These are phyloP conservation scores for Petrolisthes manimaculis DNA, from an alignment of 2,888 invertebrate genomes.

Conservation along the genomic window DNA sequence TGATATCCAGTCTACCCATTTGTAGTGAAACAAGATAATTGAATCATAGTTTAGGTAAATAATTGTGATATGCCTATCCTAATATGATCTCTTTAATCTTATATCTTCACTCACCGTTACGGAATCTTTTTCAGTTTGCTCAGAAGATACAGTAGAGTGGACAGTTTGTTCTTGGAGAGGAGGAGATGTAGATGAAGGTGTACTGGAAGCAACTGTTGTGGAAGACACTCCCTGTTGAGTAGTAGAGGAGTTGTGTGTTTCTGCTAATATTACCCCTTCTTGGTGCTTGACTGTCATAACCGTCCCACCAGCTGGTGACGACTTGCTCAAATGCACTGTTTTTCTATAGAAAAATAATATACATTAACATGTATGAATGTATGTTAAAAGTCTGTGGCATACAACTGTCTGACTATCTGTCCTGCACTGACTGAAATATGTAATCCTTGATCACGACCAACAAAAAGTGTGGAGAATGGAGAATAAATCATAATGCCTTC, in stretches of 20 bases:
- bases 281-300: conserved; percentile 38
- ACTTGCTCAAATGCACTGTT: neutral
- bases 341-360: too few relatives aligned
- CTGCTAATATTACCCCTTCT: conserved; percentile 14
- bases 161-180: conserved; percentile 47
- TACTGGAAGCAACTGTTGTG: neutral
- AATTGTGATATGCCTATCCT: too few relatives aligned
- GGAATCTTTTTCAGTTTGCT: conserved; percentile 38
- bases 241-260: neutral
- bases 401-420: too few relatives aligned
- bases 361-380: too few relatives aligned
- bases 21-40: too few relatives aligned
- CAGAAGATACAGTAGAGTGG: conserved; percentile 37
- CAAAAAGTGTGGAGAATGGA: too few relatives aligned
- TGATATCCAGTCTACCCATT: too few relatives aligned
- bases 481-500: too few relatives aligned
- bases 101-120: conserved; percentile 1
- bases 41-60: too few relatives aligned
- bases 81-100: neutral
- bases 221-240: neutral
- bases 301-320: conserved; percentile 9
- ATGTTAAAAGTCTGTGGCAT: too few relatives aligned
- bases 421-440: too few relatives aligned
- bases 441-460: too few relatives aligned
- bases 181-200: conserved; percentile 24